Conservation (phyloP, 2,113 vertebrate species). For the Hydrolagus affinis region DNA sequence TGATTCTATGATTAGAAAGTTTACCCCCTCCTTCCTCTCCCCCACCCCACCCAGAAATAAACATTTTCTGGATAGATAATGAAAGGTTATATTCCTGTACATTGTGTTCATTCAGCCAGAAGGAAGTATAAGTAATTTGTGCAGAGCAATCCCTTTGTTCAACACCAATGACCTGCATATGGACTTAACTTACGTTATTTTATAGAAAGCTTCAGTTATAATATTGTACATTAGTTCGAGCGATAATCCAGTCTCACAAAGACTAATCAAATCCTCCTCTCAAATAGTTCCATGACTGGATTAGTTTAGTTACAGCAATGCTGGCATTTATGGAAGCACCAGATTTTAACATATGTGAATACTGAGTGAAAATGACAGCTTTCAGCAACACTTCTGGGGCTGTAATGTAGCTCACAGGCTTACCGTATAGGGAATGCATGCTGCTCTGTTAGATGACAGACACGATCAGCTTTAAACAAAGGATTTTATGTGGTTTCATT, state of each 20-base stretch:
- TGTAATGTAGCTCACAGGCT: not conserved
- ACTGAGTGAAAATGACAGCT: conserved; percentile 28
- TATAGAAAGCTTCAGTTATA: conserved; percentile 22
- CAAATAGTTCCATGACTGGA: conserved; percentile 19
- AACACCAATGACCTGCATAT: not conserved
- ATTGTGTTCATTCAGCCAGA: not conserved
- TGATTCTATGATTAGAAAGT: no score
- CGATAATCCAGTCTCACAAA: conserved; percentile 17
- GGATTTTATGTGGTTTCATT: not conserved
- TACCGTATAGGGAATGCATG: not conserved
- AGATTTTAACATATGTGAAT: conserved; percentile 23
- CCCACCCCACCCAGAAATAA: no score
- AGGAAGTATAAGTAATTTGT: not conserved
- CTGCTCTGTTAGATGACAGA: not conserved
- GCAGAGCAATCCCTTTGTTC: not conserved
- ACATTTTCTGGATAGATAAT: not conserved
- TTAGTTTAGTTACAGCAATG: conserved; percentile 26
- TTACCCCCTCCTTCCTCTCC: no score
- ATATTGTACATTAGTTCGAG: conserved; percentile 19
- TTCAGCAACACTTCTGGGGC: conserved; percentile 19
- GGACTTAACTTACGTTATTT: not conserved
- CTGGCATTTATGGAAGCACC: conserved; percentile 7
- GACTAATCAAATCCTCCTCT: conserved; percentile 24
- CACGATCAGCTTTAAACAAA: conserved; percentile 2
- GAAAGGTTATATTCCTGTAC: not conserved